Percentiles rank a stretch among this genome's conserved stretches.
Conservation (phyloP, 2,888 invertebrate species). For the Diogma glabrata region DNA sequence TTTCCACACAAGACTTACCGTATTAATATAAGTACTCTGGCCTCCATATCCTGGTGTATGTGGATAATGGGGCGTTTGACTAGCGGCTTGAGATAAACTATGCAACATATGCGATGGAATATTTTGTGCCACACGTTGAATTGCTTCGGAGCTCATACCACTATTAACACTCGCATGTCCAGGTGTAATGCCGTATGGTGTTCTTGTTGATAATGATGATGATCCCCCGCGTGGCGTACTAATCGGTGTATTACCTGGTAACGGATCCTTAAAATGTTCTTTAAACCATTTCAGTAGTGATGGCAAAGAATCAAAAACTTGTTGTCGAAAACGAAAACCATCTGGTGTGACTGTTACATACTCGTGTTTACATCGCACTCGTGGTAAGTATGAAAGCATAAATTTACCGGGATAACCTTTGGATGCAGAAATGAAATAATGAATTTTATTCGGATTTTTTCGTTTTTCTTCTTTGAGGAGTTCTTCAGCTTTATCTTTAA, state of each 20-base stretch:
- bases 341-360: slow-evolving; percentile 85
- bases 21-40: slow-evolving; percentile 60
- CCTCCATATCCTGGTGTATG: slow-evolving; percentile 56
- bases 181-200: slow-evolving; percentile 25
- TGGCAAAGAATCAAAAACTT: slow-evolving; percentile 64
- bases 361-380: slow-evolving; percentile 77
- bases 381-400: slow-evolving; percentile 83
- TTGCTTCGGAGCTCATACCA: slow-evolving; percentile 48
- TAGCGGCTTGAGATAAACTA: slow-evolving; percentile 59
- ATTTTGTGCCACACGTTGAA: slow-evolving; percentile 58
- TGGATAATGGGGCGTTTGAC: slow-evolving; percentile 54
- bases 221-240: slow-evolving; percentile 53
- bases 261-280: slow-evolving; percentile 89
- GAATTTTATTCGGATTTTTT: slow-evolving; percentile 77
- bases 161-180: slow-evolving; percentile 14
- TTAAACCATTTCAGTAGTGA: slow-evolving; percentile 93
- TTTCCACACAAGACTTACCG: slow-evolving; percentile 25
- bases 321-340: slow-evolving; percentile 82
- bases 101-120: slow-evolving; percentile 59
- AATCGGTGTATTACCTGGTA: slow-evolving; percentile 56
- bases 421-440: slow-evolving; percentile 74
- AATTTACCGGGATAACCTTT: slow-evolving; percentile 88
- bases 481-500: slow-evolving; percentile 80
- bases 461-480: slow-evolving; percentile 78
- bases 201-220: slow-evolving; percentile 25